Evolutionary conservation across 2,113 vertebrate species (phyloP), one percentile per base, ranked within the genome.

Genomic region (Eurypyga helias): DNA sequence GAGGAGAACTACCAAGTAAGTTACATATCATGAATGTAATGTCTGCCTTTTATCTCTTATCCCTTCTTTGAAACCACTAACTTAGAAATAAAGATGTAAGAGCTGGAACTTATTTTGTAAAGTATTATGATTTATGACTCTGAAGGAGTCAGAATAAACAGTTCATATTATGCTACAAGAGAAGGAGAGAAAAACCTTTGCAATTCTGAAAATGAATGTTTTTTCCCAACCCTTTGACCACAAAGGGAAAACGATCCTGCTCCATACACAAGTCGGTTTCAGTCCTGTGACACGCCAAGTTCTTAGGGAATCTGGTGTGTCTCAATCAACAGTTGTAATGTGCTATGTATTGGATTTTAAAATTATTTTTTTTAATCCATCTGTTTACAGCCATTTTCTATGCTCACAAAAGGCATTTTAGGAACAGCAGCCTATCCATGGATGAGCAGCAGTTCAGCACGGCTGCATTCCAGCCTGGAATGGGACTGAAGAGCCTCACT

Each of bases 291-390:
- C 28, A 11, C 11, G 28, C 25, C 12, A 55, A 11, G 7, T 10
- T 77, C 7, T 60, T 46, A 26, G 7, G 11, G 4, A 13, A 17
- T 34, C 16, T 0, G 0, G 19, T n/a, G 7, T 55, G 20, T 57
- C 36, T 81, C 10, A 41, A 41, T 41, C 41, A 41, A 41, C 41
- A 41, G 8, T 8, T 46, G 9, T 67, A 67, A 62, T 18, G 13
- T 49, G 21, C 4, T 46, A 49, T 31, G 76, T 86, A 23, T 36
- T 83, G 5, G 9, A 26, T 15, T 43, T 19, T 21, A 11, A 55
- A 18, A 18, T 21, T 29, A 5, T 31, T 55, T 51, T 52, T n/a
- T n/a, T 61, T 31, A 61, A 85, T 75, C n/a, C 49, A 16, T 18
- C 29, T 48, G 25, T 62, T 83, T 65, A 66, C 33, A 89, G 16